These are phyloP conservation scores for Smithornis capensis DNA, from an alignment of 2,113 vertebrate genomes.

Conservation along the genomic window DNA sequence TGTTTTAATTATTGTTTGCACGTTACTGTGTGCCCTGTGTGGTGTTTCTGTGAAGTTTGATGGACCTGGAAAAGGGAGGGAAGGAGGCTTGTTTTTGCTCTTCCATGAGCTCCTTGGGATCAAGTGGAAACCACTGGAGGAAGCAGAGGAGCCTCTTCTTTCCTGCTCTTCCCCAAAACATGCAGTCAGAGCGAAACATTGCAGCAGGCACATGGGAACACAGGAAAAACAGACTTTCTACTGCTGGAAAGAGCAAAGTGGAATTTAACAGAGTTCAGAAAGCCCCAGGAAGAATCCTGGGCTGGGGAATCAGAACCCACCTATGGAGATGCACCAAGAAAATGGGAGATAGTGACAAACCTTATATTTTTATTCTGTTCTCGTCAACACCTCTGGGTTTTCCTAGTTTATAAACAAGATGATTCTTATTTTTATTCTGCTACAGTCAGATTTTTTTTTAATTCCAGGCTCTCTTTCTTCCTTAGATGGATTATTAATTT, in stretches of 20 bases:
- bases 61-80: background rate
- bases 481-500: background rate
- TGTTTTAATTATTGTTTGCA: background rate
- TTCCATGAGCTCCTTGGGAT: background rate
- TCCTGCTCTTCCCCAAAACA: background rate
- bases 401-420: background rate
- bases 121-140: background rate
- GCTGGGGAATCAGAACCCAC: background rate
- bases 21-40: background rate
- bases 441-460: background rate
- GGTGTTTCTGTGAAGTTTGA: background rate
- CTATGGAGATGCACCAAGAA: background rate
- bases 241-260: background rate
- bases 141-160: background rate
- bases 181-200: rapidly evolving
- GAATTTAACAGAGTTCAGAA: background rate
- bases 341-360: rapidly evolving
- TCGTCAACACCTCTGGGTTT: background rate
- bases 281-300: background rate
- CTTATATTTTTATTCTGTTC: background rate
- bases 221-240: background rate
- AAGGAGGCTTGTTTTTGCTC: background rate
- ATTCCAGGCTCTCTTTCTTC: background rate
- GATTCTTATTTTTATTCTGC: background rate
- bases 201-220: background rate